Evolutionary conservation across 2,113 vertebrate species (phyloP).

Genomic region (Pelusios castaneus): DNA sequence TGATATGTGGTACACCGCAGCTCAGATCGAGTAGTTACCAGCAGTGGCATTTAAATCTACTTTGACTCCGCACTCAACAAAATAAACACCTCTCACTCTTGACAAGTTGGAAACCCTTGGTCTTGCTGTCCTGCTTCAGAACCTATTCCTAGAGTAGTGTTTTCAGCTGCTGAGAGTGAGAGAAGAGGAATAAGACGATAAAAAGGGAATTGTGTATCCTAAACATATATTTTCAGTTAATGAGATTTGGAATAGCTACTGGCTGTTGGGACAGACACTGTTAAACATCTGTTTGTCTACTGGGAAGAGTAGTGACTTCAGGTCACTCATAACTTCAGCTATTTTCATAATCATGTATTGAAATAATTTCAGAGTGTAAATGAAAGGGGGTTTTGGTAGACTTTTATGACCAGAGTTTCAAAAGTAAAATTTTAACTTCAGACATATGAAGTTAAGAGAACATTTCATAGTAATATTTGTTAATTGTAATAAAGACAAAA

Average conservation of each 20-base stretch:
- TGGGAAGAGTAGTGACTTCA: neutral
- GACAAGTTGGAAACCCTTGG: neutral
- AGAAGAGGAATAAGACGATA: neutral
- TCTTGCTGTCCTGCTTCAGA: neutral
- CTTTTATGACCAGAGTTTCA: neutral
- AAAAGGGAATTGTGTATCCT: neutral
- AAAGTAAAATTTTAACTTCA: neutral
- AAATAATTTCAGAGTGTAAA: neutral
- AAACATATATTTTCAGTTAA: neutral
- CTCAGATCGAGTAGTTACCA: neutral
- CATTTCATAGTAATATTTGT: neutral
- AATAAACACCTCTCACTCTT: neutral
- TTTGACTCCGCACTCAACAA: neutral
- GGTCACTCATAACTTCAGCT: neutral
- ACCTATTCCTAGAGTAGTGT: neutral
- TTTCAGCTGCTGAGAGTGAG: neutral
- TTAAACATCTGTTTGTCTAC: neutral
- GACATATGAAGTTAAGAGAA: neutral
- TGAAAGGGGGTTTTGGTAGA: neutral
- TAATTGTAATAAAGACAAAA: neutral
- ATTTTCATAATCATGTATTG: neutral
- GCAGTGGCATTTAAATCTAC: neutral
- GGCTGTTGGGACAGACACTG: neutral
- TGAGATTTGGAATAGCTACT: neutral
- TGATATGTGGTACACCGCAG: neutral